phyloP scores from a whole-genome alignment of 2,113 vertebrate species.

The Ariopsis seemanni region DNA sequence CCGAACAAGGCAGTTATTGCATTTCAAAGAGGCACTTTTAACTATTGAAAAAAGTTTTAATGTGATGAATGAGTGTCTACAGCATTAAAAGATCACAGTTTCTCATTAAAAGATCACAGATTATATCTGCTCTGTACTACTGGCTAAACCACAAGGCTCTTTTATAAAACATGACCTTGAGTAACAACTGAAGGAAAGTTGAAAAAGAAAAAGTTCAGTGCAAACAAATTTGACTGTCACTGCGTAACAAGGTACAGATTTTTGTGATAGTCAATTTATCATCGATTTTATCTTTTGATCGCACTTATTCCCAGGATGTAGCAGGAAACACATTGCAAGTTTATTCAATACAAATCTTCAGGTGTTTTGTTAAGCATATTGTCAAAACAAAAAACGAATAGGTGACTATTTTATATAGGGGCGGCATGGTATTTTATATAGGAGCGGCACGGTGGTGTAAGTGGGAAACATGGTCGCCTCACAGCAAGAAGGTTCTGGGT shows the following conservation, averaged over 20 bases:
- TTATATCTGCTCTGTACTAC: not conserved
- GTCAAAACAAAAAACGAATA: no score
- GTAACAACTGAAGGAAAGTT: conserved; percentile 4
- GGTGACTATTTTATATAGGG: no score
- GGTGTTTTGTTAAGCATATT: not conserved
- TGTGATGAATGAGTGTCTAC: conserved; percentile 17
- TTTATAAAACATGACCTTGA: conserved; percentile 26
- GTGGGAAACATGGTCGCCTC: no score
- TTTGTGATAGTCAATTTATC: not conserved
- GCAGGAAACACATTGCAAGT: not conserved
- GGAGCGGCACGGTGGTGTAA: no score
- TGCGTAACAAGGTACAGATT: not conserved
- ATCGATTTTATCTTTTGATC: not conserved
- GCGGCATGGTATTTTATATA: no score
- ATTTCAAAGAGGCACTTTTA: conserved; percentile 21
- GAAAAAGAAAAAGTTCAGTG: not conserved
- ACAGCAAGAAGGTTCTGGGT: no score
- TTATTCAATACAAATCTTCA: not conserved
- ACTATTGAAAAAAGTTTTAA: conserved; percentile 10
- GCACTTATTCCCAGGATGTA: not conserved
- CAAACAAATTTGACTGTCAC: conserved; percentile 19
- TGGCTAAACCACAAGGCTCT: not conserved
- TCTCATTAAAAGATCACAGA: not conserved
- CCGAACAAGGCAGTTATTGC: not conserved
- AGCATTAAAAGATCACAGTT: conserved; percentile 5